Base-by-base conservation (phyloP, 2,113 vertebrate species). In the Nothoprocta perdicaria region DNA sequence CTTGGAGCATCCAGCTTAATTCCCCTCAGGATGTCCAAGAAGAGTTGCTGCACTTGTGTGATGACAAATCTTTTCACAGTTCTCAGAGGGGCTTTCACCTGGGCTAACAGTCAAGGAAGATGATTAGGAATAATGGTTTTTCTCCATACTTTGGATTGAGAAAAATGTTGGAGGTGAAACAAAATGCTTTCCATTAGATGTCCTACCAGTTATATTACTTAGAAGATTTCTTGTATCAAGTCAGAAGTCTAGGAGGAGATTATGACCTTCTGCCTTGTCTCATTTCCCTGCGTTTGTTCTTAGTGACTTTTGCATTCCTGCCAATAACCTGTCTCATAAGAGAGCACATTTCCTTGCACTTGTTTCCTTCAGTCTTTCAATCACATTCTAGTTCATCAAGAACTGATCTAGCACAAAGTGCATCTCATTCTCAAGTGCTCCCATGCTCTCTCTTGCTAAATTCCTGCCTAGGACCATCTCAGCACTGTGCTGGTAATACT, bases 71-170 rank as follows among this genome's bases (percentile, higher is more conserved):
- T 68, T 92, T 72, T 86, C 31, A 40, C 52, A 76, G 24, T 33
- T 88, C 84, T 92, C 66, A 84, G 61, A n/a, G 62, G 48, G 45
- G 33, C 45, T 79, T 87, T 89, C 50, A 87, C 46, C 58, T 61
- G 31, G 61, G 22, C 14, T 76, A 76, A 60, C 4, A 78, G 53
- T 16, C 14, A 22, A 33, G 57, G 86, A 81, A 58, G 14, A 73
- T 75, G 14, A 19, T 27, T 93, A 80, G 38, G 57, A 88, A 79
- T 66, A 13, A 69, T 72, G 14, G 11, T 27, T 93, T 89, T 81
- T 90, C 40, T 84, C 77, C 88, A 48, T 21, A 58, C 48, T 22
- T 48, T 61, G 17, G 31, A 24, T 35, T 73, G 12, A 88, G 11
- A 79, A 52, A 86, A 90, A 79, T 35, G 13, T 29, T 55, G 48